Base-by-base conservation (phyloP, 2,113 vertebrate species). In the Atherinomorus stipes region DNA sequence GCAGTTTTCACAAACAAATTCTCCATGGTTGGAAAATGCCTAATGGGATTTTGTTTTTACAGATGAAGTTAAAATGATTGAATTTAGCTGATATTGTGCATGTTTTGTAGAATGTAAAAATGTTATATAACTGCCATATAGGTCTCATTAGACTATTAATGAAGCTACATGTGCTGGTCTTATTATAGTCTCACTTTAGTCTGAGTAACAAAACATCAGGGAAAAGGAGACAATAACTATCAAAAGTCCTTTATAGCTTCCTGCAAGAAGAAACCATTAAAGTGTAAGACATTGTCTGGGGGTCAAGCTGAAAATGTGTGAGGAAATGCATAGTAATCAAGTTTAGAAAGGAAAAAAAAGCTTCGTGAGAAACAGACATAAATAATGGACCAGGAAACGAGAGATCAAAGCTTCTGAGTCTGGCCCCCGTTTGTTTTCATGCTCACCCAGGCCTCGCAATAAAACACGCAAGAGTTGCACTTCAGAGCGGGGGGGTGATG, bases 351-450 rank as follows among this genome's bases (percentile, higher is more conserved):
- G 63, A 70, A 87, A 86, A 86, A 85, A 88, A 81, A 11, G 64
- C 81, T 92, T 85, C 90, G 93, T 94, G 93, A 93, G 92, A 95
- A 95, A 93, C 91, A 70, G 90, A 91, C 89, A 89, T 93, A 94
- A 94, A 95, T 94, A 95, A 93, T 90, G 78, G 82, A 71, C 71
- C 92, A 95, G 94, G 94, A 95, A 94, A 91, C n/a, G 37, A 70
- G 75, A 94, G 91, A 94, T 94, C 93, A 95, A 95, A 95, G 93
- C 70, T 44, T 49, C 70, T 15, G 71, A 90, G 90, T 80, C 65
- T 59, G 89, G 84, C 82, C 87, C 83, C 87, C 74, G 91, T 93
- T 93, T 95, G 94, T 95, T 95, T 94, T 94, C 83, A 84, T 92
- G 84, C 86, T 89, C 86, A 80, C 84, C 84, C 90, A 69, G 86